Evolutionary conservation across 2,113 vertebrate genomes (phyloP).

Genomic region (Kryptolebias marmoratus): DNA sequence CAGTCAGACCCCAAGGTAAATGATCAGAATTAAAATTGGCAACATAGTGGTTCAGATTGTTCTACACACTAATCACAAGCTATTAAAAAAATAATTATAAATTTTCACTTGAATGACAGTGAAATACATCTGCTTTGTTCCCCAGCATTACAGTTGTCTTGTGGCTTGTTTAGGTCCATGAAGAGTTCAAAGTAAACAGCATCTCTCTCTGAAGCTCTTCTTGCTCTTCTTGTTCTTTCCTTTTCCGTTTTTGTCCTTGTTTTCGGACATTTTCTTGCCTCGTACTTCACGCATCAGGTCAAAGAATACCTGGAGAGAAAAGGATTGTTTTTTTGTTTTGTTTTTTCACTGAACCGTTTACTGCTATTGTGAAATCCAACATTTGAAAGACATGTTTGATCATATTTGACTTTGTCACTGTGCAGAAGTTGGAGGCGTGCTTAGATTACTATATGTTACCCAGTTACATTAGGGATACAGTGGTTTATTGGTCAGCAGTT

Average conservation of each 20-base stretch:
- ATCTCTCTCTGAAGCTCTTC: conserved; percentile 94
- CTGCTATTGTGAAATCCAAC: no score
- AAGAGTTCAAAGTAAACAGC: conserved; percentile 90
- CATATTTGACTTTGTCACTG: neutral
- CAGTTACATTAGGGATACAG: neutral
- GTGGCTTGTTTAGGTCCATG: conserved; percentile 37
- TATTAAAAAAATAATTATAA: conserved; percentile 29
- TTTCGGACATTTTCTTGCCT: conserved; percentile 97
- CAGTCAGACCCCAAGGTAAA: conserved; percentile 23
- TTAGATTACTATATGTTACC: neutral
- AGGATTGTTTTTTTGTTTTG: neutral
- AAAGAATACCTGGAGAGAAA: conserved; percentile 90
- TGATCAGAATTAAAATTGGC: conserved; percentile 35
- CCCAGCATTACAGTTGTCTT: conserved; percentile 19
- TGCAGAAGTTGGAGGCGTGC: neutral
- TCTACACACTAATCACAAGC: conserved; percentile 43
- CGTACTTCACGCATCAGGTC: conserved; percentile 98
- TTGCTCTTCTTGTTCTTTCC: conserved; percentile 95
- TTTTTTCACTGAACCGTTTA: neutral
- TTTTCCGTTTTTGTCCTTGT: conserved; percentile 98
- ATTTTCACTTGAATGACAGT: conserved; percentile 47
- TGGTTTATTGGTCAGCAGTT: neutral
- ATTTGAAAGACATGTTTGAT: no score
- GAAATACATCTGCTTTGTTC: conserved; percentile 39
- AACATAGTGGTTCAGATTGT: conserved; percentile 37